Evolutionary conservation across 2,113 vertebrate species (phyloP), one percentile per base, ranked within the genome.

Genomic region (Ceyx melanurus): DNA sequence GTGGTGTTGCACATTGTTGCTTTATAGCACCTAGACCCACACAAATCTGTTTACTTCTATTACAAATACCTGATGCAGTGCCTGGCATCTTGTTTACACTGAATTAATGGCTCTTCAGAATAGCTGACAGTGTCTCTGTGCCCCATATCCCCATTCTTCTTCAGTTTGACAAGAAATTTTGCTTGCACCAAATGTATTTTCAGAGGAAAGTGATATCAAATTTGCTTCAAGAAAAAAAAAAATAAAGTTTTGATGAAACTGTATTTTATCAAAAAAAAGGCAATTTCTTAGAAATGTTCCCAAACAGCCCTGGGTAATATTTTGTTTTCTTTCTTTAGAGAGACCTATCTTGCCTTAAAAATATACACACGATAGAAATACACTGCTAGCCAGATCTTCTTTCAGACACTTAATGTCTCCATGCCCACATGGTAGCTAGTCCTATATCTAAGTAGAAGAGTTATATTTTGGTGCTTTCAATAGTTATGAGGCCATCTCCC

Each of bases 201-300:
- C 71, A 64, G 71, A 56, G 57, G 79, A 82, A 82, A 85, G 3
- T 25, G 21, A 8, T 84, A 60, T 6, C 21, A 87, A 28, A 10
- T 76, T 73, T 73, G 11, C 57, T 78, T 57, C 51, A 65, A 70
- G 45, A 26, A 25, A 23, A 25, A 19, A 42, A 19, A 18, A 66
- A 45, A 21, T 46, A 19, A 80, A 0, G 23, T 50, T 81, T 68
- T 58, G 48, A 72, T 65, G 53, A 72, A 72, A 76, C 19, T 31
- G 29, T 43, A 29, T 87, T 94, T 72, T 61, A 53, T 85, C 57
- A 85, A 75, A 82, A 31, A 74, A 74, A 82, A 89, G 16, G 11
- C 29, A 70, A 80, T 94, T 93, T 91, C 42, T 86, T 82, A 80
- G 50, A 82, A 90, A 83, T 74, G 31, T 80, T 80, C 46, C 68